A percentile compares a stretch with the other conserved stretches of the same genome.
These are phyloP conservation scores for Chironomus riparius DNA, from an alignment of 2,888 invertebrate genomes.

Conservation along the genomic window DNA sequence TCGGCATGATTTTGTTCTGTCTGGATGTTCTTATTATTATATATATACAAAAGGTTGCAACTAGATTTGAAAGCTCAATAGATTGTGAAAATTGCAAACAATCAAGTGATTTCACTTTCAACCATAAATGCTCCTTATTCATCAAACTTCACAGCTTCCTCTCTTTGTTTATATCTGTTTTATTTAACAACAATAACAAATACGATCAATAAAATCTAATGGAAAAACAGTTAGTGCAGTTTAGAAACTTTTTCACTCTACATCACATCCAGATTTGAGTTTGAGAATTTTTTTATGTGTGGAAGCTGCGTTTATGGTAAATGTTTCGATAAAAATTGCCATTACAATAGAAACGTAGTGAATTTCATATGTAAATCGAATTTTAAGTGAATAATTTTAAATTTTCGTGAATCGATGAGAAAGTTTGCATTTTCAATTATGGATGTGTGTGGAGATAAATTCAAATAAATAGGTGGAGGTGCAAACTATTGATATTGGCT, in stretches of 20 bases:
- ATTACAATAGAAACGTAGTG: background rate
- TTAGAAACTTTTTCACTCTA: background rate
- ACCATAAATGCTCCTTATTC: too few relatives aligned
- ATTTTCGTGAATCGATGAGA: background rate
- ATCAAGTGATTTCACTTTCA: too few relatives aligned
- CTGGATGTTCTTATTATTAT: too few relatives aligned
- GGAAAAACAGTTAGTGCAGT: conserved; percentile 5
- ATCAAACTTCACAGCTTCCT: too few relatives aligned
- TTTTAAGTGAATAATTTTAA: background rate
- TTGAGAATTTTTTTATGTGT: background rate
- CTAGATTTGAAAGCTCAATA: too few relatives aligned
- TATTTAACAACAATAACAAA: background rate
- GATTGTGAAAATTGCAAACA: too few relatives aligned
- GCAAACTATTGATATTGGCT: too few relatives aligned
- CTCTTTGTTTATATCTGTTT: background rate
- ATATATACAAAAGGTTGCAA: too few relatives aligned
- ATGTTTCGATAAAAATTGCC: background rate
- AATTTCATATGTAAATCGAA: background rate
- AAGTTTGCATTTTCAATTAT: background rate
- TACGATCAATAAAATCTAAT: conserved; percentile 20
- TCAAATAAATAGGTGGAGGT: background rate
- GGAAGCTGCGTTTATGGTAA: conserved; percentile 1
- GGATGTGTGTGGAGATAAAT: background rate
- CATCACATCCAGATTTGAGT: conserved; percentile 13
- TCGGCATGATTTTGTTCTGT: too few relatives aligned